Evolutionary conservation across 2,888 invertebrate species (phyloP), one percentile per base, ranked within the genome.

Genomic region (Syrphus vitripennis): DNA sequence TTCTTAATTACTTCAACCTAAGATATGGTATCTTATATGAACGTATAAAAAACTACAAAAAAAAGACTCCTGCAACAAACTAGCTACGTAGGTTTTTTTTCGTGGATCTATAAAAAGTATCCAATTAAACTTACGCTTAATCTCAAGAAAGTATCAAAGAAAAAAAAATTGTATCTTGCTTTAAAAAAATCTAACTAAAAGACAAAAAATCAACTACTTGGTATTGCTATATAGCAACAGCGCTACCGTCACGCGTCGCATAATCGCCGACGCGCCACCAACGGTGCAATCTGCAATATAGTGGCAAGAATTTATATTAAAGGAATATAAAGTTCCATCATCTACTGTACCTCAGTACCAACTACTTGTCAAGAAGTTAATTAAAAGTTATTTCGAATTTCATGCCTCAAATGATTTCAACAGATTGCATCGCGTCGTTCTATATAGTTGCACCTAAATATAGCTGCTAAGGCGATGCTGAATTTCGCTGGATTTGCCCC

Each of bases 361-460:
- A n/a, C 79, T 86, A 86, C 86, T 86, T 86, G 86, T 82, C 86
- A 86, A 78, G 86, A 86, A 86, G 86, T 86, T 86, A 86, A 86
- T 86, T 86, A 86, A 86, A 86, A 86, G 74, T 86, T 86, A 86
- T 86, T 82, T 82, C 74, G 86, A 86, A 86, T 86, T 86, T 86
- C 74, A 86, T 86, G 86, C 77, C 82, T 78, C 82, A 74, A 82
- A 82, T 82, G 74, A 82, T 69, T 82, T 65, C 72, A 82, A 82
- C 86, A 86, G 86, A 86, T 86, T 86, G 86, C 86, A 86, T 57
- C 84, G 84, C 19, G 19, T 67, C 21, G 31, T 50, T 19, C 14
- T 16, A 16, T 45, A 24, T 14, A 6, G 12, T 57, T n/a, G n/a
- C n/a, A n/a, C n/a, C n/a, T n/a, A n/a, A n/a, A 31, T 34, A 26